A percentile compares a stretch with the other conserved stretches of the same genome.
Evolutionary conservation across 2,888 invertebrate species (phyloP).

Genomic region (Tiliacea citrago): DNA sequence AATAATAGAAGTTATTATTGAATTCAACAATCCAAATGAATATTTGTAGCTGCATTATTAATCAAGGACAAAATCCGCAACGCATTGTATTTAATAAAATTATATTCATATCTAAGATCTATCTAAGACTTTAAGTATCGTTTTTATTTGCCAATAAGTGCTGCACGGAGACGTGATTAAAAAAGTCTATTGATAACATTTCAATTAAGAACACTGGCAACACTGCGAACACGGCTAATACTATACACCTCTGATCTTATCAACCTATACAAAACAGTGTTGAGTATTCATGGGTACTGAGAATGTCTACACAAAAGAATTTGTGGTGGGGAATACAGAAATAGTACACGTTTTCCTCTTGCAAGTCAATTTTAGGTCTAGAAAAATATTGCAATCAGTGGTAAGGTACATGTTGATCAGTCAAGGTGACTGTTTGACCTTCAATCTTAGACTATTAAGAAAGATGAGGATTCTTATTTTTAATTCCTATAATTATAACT

Average conservation of each 20-base stretch:
- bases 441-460: slow-evolving; percentile 1
- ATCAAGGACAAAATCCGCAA: slow-evolving; percentile 1
- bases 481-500: background rate
- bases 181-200: slow-evolving; percentile 19
- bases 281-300: slow-evolving; percentile 25
- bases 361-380: slow-evolving; percentile 21
- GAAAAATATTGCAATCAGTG: slow-evolving; percentile 33
- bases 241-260: slow-evolving; percentile 43
- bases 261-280: slow-evolving; percentile 11
- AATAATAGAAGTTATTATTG: background rate
- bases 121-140: background rate
- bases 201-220: slow-evolving; percentile 36
- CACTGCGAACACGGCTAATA: slow-evolving; percentile 26
- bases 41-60: background rate
- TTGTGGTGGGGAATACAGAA: slow-evolving; percentile 29
- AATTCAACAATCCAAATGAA: background rate
- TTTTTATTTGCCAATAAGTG: slow-evolving; percentile 3
- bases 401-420: slow-evolving; percentile 2
- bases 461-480: background rate
- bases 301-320: slow-evolving; percentile 32
- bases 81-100: slow-evolving; percentile 10
- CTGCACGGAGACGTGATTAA: slow-evolving; percentile 6
- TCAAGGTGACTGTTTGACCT: slow-evolving; percentile 11
- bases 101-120: background rate
- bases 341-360: slow-evolving; percentile 42